Conservation (phyloP, 2,113 vertebrate genomes). For the Colaptes auratus region DNA sequence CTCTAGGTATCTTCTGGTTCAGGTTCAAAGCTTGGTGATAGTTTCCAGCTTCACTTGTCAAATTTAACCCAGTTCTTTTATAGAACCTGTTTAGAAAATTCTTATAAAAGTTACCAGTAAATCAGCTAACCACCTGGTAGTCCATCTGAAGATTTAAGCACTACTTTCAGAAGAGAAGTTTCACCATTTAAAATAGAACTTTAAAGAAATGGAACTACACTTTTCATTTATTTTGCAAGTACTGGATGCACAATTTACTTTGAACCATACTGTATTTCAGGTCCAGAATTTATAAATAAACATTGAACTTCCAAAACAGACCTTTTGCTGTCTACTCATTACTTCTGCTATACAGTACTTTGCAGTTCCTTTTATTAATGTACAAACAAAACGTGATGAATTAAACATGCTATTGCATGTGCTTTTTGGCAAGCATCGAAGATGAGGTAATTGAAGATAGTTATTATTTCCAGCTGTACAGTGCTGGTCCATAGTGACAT, state of each 20-base stretch:
- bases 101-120: not conserved
- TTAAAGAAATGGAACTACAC: not conserved
- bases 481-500: constrained; percentile 29
- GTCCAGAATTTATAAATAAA: constrained; percentile 20
- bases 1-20: not conserved
- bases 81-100: not conserved
- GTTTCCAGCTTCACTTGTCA: not conserved
- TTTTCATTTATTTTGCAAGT: not conserved
- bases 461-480: constrained; percentile 71
- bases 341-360: constrained; percentile 24
- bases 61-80: not conserved
- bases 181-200: not conserved
- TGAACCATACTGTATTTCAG: not conserved
- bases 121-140: not conserved
- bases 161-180: not conserved
- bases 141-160: not conserved
- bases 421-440: constrained; percentile 73
- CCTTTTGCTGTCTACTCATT: constrained; percentile 27
- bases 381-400: constrained; percentile 74
- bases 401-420: constrained; percentile 70
- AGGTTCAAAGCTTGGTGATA: not conserved
- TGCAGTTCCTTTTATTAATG: constrained; percentile 70
- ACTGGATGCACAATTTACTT: not conserved
- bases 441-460: constrained; percentile 70
- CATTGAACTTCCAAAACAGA: not conserved